Base-by-base conservation (phyloP, 2,888 invertebrate genomes). In the Agrilus biguttatus region DNA sequence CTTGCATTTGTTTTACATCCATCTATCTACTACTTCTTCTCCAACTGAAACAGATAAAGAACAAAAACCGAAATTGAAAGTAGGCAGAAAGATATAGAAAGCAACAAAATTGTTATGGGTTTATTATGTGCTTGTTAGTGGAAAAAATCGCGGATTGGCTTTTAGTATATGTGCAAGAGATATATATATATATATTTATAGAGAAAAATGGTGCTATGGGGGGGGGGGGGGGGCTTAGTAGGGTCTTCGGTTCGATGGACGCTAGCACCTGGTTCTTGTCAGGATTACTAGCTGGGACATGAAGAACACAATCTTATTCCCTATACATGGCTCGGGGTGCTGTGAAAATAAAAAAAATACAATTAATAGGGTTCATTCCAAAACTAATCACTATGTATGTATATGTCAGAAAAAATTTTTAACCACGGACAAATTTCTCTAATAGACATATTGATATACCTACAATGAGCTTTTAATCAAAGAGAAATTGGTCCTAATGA, bases 11-110 rank as follows among this genome's bases (percentile, higher is more conserved):
- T 17, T 19, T 47, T 66, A 65, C 70, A 74, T 73, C 79, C 78
- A 80, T 73, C 74, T 79, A 74, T 77, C 75, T 71, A 76, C 63
- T 70, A 80, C 79, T 69, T 67, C 70, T 65, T 80, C 80, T 71
- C 77, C 76, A 75, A 72, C 80, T 80, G 78, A 64, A 78, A 77
- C 60, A 64, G 56, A 61, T 43, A 50, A 50, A 47, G 46, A 37
- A 49, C 19, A 32, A 38, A 42, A 33, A 37, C 23, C 43, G 44
- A 42, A 43, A 42, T 44, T 45, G 45, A 44, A 14, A 32, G 33
- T 32, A 33, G 41, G 37, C 44, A 40, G 33, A 39, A 34, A 38
- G 39, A 28, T 8, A 28, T 2, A 28, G 10, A 28, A 28, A 28
- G 28, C 28, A 28, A 28, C 28, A 28, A 28, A 28, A 28, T 28